phyloP scores from a whole-genome alignment of 30 jellyfish, hydroid and myxozoan species.

The Sanderia malayensis region DNA sequence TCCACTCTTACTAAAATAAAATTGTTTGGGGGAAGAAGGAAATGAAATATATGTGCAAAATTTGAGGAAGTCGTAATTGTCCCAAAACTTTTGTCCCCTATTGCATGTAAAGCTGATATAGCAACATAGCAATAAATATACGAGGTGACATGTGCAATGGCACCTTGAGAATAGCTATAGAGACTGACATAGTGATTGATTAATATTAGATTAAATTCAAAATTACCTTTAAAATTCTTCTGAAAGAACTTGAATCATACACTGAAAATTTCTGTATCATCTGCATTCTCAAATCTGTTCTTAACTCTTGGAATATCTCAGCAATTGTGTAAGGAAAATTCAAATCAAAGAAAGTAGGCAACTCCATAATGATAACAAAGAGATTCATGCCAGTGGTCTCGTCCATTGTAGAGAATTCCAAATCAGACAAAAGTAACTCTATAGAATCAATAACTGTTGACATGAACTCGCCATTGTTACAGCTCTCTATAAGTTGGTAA shows the following conservation, averaged over 20 bases:
- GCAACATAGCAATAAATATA: too few species aligned
- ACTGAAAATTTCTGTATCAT: conserved; percentile 9
- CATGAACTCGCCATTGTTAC: conserved; percentile 25
- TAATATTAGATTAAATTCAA: neutral
- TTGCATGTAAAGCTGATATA: too few species aligned
- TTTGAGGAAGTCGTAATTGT: too few species aligned
- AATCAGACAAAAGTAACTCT: conserved; percentile 31
- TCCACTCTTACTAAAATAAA: too few species aligned
- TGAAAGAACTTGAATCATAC: conserved; percentile 28
- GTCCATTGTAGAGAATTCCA: neutral
- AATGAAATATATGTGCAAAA: too few species aligned
- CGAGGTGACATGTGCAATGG: too few species aligned
- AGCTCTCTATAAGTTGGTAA: conserved; percentile 11
- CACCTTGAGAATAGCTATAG: too few species aligned
- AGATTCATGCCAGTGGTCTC: conserved; percentile 22
- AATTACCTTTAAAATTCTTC: conserved; percentile 32
- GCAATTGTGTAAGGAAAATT: conserved; percentile 21
- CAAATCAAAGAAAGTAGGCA: conserved; percentile 33
- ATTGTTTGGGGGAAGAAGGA: too few species aligned
- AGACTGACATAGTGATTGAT: too few species aligned
- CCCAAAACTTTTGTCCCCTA: too few species aligned
- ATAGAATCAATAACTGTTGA: conserved; percentile 38
- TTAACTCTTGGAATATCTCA: conserved; percentile 14
- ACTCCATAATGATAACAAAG: conserved; percentile 33
- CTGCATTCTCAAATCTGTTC: conserved; percentile 17